Evolutionary conservation across 2,797 vertebrate genomes (phyloP).

Genomic region (Clarias platycephalus): DNA sequence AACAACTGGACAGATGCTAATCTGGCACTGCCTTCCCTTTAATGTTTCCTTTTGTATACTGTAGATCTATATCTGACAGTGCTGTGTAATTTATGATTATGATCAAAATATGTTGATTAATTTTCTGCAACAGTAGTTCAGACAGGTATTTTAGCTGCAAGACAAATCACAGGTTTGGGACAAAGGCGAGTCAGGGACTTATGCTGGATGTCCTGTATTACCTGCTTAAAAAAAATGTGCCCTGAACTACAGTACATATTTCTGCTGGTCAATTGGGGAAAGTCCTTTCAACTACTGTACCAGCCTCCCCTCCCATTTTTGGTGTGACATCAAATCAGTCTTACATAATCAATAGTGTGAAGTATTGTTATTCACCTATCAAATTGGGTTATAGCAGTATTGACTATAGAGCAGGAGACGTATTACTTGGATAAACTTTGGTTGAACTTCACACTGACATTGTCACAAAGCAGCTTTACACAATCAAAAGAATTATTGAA

Average conservation of each 20-base stretch:
- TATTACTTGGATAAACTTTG: neutral
- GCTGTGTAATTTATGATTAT: neutral
- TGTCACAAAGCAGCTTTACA: no score
- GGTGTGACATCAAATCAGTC: neutral
- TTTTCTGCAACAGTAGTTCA: neutral
- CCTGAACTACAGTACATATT: neutral
- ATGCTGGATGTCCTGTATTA: no score
- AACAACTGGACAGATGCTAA: constrained; percentile 20
- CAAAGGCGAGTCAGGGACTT: neutral
- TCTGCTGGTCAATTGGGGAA: neutral
- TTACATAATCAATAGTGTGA: neutral
- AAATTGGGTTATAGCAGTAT: neutral
- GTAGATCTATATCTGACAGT: neutral
- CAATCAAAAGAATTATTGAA: no score
- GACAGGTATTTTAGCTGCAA: neutral
- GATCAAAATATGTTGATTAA: neutral
- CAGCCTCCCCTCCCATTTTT: neutral
- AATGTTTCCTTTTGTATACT: neutral
- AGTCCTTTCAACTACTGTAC: neutral
- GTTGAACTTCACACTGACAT: no score
- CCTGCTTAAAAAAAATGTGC: no score
- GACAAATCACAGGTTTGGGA: neutral
- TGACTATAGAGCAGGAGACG: neutral
- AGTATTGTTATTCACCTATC: neutral
- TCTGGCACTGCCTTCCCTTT: neutral